A percentile compares a stretch with the other conserved stretches of the same genome.
These are phyloP conservation scores for Pollenia griseotomentosa DNA, from an alignment of 2,888 invertebrate genomes.

Conservation along the genomic window DNA sequence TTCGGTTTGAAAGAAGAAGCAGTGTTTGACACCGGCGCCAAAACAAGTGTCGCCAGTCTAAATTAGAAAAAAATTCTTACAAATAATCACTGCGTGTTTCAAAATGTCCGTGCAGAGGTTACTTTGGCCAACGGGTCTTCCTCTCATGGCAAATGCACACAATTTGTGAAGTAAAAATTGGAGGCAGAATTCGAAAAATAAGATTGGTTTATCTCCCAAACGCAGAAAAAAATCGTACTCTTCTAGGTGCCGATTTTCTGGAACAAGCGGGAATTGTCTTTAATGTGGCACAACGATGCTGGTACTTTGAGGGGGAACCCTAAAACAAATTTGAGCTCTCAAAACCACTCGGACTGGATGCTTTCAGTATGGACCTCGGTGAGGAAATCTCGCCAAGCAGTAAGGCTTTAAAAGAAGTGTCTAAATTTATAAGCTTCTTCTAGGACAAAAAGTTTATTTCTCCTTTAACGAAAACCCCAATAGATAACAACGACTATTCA, in stretches of 20 bases:
- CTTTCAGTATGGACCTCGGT: neutral
- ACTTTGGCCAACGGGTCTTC: slow-evolving; percentile 62
- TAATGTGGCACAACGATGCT: too few relatives aligned
- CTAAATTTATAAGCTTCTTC: neutral
- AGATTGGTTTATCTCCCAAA: slow-evolving; percentile 36
- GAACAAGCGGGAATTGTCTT: neutral
- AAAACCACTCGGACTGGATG: neutral
- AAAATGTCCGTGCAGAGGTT: slow-evolving; percentile 39
- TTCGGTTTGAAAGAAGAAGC: too few relatives aligned
- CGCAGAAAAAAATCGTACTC: slow-evolving; percentile 39
- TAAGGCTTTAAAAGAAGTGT: slow-evolving; percentile 22
- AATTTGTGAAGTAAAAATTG: slow-evolving; percentile 26
- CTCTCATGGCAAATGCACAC: neutral
- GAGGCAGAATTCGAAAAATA: slow-evolving; percentile 1
- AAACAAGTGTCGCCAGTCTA: slow-evolving; percentile 26
- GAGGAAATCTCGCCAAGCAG: neutral
- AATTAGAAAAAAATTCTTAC: slow-evolving; percentile 42
- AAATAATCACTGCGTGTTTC: slow-evolving; percentile 51
- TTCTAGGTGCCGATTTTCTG: slow-evolving; percentile 50
- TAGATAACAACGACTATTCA: neutral
- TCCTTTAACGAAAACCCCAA: neutral
- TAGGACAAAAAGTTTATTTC: slow-evolving; percentile 1
- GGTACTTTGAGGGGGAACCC: neutral
- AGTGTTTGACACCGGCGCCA: too few relatives aligned
- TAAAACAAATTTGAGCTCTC: neutral